Base-by-base conservation (phyloP, 2,888 invertebrate genomes). In the Epistrophe grossulariae region DNA sequence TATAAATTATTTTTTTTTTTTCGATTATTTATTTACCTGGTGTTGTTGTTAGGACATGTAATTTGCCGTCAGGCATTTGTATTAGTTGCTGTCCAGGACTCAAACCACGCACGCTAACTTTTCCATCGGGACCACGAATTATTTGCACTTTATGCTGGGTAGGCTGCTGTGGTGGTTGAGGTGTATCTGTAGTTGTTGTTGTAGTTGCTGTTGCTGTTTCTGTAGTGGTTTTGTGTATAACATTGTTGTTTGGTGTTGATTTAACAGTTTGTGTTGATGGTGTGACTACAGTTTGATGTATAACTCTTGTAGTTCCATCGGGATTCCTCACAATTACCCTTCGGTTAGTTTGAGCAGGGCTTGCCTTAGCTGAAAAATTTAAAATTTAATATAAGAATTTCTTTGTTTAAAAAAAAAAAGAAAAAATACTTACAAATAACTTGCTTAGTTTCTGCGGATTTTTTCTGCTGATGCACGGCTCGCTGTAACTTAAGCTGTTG, bases 21-120 rank as follows among this genome's bases (percentile, higher is more conserved):
- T 72, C 11, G 13, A 13, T 40, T 15, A 48, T 38, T n/a, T 11
- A 7, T n/a, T 45, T 84, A 90, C 89, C 90, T 82, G 93, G 92
- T 17, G 94, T 94, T 28, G 94, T 92, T 10, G 94, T 93, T 59
- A 95, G 93, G 19, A 98, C 96, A 91, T 98, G 98, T 31, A 98
- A 93, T 91, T 98, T 97, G 0, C 99, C 99, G 92, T 99, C 98
- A 0, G 98, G 96, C 95, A 98, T 96, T 92, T 98, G 97, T 57
- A 98, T 96, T 77, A 99, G 93, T 91, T 98, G 98, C 91, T 99
- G 99, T 73, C 98, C 98, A 60, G 98, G 97, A 92, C 97, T 94
- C 10, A 99, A 94, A 0, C 99, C 99, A 83, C 97, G 95, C 2
- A 99, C 98, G 90, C 98, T 97, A 17, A 98, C 94, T 93, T 98